These are phyloP conservation scores for Parapristionchus giblindavisi DNA, from an alignment of 2,888 invertebrate genomes.

Conservation along the genomic window DNA sequence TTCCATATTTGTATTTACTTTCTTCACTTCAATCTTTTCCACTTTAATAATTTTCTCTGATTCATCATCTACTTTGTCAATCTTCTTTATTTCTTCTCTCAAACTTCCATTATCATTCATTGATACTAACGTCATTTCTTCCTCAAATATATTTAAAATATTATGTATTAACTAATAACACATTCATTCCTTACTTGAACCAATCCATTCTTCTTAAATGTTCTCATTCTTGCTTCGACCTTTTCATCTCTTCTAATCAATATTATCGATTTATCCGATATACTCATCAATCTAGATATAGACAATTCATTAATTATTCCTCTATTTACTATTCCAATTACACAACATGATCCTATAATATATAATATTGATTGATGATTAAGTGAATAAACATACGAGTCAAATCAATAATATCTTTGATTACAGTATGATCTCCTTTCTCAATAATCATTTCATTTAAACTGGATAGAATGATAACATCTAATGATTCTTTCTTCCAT, in stretches of 20 bases:
- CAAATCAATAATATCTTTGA: background rate
- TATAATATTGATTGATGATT: background rate
- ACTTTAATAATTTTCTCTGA: constrained; percentile 15
- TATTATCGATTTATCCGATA: background rate
- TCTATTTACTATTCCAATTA: constrained; percentile 12
- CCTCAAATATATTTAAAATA: background rate
- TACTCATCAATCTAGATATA: background rate
- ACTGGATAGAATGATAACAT: constrained; percentile 5
- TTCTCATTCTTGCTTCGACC: constrained; percentile 8
- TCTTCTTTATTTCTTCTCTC: constrained; percentile 17
- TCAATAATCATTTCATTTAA: constrained; percentile 28
- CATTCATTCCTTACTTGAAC: background rate
- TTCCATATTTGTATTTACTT: constrained; percentile 4
- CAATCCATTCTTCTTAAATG: constrained; percentile 33
- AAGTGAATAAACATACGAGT: background rate
- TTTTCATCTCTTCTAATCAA: background rate
- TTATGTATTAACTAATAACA: background rate
- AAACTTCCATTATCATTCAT: background rate
- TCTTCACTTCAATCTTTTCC: constrained; percentile 18
- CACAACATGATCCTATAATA: background rate
- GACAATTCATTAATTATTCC: background rate
- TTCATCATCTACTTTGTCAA: background rate
- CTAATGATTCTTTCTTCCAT: constrained; percentile 5
- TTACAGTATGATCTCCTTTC: constrained; percentile 44
- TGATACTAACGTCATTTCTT: background rate